Evolutionary conservation across 2,113 vertebrate species (phyloP).

Genomic region (Alectura lathami): DNA sequence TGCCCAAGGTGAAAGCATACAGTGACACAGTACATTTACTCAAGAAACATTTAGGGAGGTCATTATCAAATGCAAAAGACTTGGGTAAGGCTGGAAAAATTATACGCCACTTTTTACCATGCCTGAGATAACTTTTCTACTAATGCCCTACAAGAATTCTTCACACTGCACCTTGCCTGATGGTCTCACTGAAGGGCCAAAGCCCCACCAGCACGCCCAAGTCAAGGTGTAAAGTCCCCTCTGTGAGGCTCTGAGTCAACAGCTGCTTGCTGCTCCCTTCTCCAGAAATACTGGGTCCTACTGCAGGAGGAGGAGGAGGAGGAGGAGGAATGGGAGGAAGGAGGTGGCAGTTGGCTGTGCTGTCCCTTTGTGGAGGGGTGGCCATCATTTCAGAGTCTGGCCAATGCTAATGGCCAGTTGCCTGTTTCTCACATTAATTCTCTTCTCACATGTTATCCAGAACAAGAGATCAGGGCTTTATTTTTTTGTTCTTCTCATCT

Average conservation of each 20-base stretch:
- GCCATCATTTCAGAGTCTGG: neutral
- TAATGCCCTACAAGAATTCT: neutral
- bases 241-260: neutral
- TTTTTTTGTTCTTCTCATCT: neutral
- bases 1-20: neutral
- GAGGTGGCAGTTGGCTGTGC: neutral
- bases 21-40: neutral
- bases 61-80: neutral
- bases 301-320: neutral
- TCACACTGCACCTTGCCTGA: no score
- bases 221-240: neutral
- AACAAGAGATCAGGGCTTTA: neutral
- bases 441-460: neutral
- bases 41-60: neutral
- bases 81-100: neutral
- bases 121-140: neutral
- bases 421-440: neutral
- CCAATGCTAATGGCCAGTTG: neutral
- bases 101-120: neutral
- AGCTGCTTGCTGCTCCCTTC: neutral
- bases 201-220: neutral
- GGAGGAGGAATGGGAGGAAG: no score
- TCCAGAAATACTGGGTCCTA: neutral
- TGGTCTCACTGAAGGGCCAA: neutral
- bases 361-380: neutral